Evolutionary conservation across 2,113 vertebrate species (phyloP).

Genomic region (Puma concolor): DNA sequence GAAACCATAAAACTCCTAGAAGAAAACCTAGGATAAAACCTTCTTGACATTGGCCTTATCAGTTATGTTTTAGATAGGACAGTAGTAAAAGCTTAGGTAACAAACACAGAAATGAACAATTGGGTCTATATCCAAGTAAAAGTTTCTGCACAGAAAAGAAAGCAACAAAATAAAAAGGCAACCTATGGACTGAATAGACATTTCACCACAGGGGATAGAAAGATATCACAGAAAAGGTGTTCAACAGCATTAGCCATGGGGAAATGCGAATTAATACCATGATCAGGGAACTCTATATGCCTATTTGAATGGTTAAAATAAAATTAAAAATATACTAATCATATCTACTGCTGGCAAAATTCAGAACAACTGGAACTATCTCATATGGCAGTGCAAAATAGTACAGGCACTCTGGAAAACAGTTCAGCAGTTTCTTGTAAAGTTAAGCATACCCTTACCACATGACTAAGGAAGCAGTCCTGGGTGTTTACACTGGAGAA

Average conservation of each 20-base stretch:
- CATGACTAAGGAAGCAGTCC: neutral
- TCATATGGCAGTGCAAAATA: neutral
- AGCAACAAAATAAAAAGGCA: neutral
- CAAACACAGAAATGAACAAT: neutral
- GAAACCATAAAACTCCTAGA: neutral
- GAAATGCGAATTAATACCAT: neutral
- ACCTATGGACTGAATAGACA: neutral
- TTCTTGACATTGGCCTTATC: neutral
- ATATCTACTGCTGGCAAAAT: neutral
- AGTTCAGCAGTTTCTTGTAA: neutral
- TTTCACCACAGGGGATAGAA: neutral
- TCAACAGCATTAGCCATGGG: neutral
- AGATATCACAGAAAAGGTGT: neutral
- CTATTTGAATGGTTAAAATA: neutral
- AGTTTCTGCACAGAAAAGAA: neutral
- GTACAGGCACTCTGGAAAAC: neutral
- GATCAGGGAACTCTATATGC: neutral
- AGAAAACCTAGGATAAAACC: neutral
- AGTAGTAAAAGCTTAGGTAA: neutral
- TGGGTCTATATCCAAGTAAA: neutral
- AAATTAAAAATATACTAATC: neutral
- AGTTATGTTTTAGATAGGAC: neutral
- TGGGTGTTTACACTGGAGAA: neutral
- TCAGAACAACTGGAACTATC: neutral
- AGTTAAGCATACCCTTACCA: neutral